Evolutionary conservation across 2,797 vertebrate species (phyloP).

Genomic region (Propithecus deckenii): DNA sequence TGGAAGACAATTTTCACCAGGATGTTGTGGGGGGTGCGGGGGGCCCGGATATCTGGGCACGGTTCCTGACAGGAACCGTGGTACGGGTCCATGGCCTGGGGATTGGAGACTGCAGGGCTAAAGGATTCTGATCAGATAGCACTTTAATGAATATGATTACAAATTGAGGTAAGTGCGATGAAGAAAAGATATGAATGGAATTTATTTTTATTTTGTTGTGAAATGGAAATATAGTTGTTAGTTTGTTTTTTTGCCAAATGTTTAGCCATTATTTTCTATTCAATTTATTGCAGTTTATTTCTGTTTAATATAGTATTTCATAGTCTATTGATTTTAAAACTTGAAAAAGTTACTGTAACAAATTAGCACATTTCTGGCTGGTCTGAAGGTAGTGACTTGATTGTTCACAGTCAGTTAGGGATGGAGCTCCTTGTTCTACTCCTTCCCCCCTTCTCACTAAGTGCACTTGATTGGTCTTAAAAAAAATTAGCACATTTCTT

Average conservation of each 20-base stretch:
- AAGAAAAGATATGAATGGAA: not conserved
- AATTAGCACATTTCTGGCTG: not conserved
- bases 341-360: not conserved
- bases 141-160: not conserved
- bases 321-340: not conserved
- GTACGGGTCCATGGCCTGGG: too few relatives aligned
- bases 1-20: too few relatives aligned
- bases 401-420: too few relatives aligned
- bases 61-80: too few relatives aligned
- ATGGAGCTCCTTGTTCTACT: too few relatives aligned
- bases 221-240: not conserved
- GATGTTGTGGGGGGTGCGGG: too few relatives aligned
- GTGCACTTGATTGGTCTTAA: too few relatives aligned
- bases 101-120: too few relatives aligned
- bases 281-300: not conserved
- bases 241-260: not conserved
- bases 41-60: too few relatives aligned
- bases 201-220: not conserved
- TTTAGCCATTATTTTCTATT: not conserved
- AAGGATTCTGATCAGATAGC: too few relatives aligned
- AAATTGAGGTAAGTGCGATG: not conserved
- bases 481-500: not conserved
- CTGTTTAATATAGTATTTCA: not conserved
- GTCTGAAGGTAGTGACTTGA: too few relatives aligned
- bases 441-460: too few relatives aligned